Conservation (phyloP, 2,113 vertebrate genomes). For the Sinocyclocheilus grahami region DNA sequence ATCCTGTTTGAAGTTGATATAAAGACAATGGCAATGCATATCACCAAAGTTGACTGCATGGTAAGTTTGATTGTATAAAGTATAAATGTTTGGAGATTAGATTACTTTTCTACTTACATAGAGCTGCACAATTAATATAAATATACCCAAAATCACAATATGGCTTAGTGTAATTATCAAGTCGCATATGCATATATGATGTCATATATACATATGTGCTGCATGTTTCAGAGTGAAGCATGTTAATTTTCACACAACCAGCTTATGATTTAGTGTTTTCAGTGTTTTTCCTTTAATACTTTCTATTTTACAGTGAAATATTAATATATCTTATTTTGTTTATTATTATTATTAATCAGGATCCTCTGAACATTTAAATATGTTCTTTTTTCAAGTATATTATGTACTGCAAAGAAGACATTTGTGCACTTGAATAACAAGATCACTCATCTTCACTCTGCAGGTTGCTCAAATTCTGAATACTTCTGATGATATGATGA, state of each 20-base stretch:
- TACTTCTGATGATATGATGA: slow-evolving; percentile 84
- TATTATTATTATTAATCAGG: too few relatives aligned
- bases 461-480: slow-evolving; percentile 91
- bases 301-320: neutral
- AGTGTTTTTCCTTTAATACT: neutral
- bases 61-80: slow-evolving; percentile 68
- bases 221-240: too few relatives aligned
- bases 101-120: neutral
- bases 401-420: neutral
- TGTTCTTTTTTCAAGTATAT: neutral
- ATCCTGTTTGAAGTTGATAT: slow-evolving; percentile 85
- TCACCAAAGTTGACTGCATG: slow-evolving; percentile 92
- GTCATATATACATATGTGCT: too few relatives aligned
- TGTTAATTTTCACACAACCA: neutral
- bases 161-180: too few relatives aligned
- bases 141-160: too few relatives aligned
- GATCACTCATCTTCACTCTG: slow-evolving; percentile 1
- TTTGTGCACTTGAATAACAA: neutral
- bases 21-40: slow-evolving; percentile 83
- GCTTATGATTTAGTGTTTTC: neutral
- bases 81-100: neutral
- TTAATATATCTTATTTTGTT: neutral
- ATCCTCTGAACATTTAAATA: neutral
- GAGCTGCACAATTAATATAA: too few relatives aligned
- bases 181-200: too few relatives aligned